Base-by-base conservation (phyloP, 2,113 vertebrate species). In the Gasterosteus aculeatus region DNA sequence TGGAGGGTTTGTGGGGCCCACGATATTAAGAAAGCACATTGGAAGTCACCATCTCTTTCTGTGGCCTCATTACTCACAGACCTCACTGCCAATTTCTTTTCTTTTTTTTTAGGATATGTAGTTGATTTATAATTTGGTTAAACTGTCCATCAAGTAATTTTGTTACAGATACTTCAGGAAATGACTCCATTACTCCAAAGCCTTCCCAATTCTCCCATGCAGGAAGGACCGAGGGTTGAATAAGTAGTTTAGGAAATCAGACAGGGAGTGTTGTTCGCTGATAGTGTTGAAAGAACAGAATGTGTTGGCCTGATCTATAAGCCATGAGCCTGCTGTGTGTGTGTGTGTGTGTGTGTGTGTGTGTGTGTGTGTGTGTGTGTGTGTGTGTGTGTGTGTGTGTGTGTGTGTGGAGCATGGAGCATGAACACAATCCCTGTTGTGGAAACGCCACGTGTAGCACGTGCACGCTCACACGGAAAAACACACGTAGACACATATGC, bases 231-330 rank as follows among this genome's bases (percentile, higher is more conserved):
- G 59, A 49, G 65, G 22, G n/a, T 75, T 69, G 75, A 78, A 78
- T 81, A 74, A 81, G 64, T 75, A 53, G 67, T 82, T 75, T 70
- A 60, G 76, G 69, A 79, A 78, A 80, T 71, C 53, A 64, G 69
- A 15, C 68, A 1, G 39, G 58, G 78, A 77, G 74, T 74, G 79
- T 80, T 75, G 71, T 78, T 81, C 57, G 66, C 78, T 75, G 78
- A 83, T 83, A 57, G 83, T 62, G 84, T 60, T 91, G 84, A 87
- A 84, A 83, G 84, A 86, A 74, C 72, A 86, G 79, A 82, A 83
- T 70, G 76, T 72, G 76, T 78, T 81, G 75, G 75, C 71, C 73
- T 85, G 85, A 87, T 87, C 67, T 84, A 49, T 66, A 78, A 88
- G 83, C 70, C 69, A 44, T 67, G 67, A 72, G 69, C 67, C 53